Base-by-base conservation (phyloP, 2,888 invertebrate species). In the Byasa hedistus region DNA sequence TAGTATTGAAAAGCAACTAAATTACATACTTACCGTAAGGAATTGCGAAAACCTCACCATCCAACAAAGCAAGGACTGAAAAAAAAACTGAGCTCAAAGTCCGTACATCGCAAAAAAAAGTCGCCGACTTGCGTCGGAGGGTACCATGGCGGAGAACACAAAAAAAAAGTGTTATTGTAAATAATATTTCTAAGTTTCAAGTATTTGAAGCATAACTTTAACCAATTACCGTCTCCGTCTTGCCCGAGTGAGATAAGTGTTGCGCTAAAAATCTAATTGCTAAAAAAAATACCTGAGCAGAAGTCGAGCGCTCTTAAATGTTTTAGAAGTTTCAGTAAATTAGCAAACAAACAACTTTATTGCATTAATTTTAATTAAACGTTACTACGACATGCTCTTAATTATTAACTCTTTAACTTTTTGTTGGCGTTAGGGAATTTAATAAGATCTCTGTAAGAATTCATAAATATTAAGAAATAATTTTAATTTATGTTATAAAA, bases 301-400 rank as follows among this genome's bases (percentile, higher is more conserved):
- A 48, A 48, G 48, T 48, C 48, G 48, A 48, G 48, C 48, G 48
- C 48, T 48, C n/a, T 48, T 19, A 48, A 48, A n/a, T 48, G 48
- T 48, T 48, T 48, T 7, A n/a, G n/a, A 48, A 48, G 5, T 48
- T 48, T 48, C 48, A 48, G 48, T n/a, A 2, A 48, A 44, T 44
- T 44, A 44, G 44, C 44, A 44, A 48, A 48, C 19, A 19, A 48
- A 48, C 48, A n/a, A 48, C 48, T 48, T 48, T n/a, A 48, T 48
- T 12, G n/a, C 48, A n/a, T 48, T 48, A 48, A 48, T 48, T n/a
- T 48, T 48, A 48, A 48, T 48, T 48, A n/a, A 48, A n/a, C 48
- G 48, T 48, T 48, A 48, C n/a, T 48, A n/a, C 48, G n/a, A 48
- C 48, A 48, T n/a, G 48, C 48, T 48, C n/a, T 48, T 48, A 48